A percentile compares a stretch with the other conserved stretches of the same genome.
Evolutionary conservation across 1,140 invertebrate genomes (phyloP).

Genomic region (Megalonaias nervosa): DNA sequence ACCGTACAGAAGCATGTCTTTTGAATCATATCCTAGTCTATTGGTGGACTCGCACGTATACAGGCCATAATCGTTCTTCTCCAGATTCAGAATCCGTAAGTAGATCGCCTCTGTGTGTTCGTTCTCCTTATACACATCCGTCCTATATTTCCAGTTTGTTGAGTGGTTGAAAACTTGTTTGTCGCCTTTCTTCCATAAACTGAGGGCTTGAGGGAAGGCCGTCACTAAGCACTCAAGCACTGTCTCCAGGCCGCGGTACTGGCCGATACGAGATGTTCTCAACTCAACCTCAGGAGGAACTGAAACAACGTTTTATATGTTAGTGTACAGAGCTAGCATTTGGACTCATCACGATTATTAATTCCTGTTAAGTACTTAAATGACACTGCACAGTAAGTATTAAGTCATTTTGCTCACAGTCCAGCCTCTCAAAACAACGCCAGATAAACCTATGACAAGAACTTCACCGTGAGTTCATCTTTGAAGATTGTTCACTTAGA

Average conservation of each 20-base stretch:
- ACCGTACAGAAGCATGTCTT: slow-evolving; percentile 89
- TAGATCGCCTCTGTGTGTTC: slow-evolving; percentile 89
- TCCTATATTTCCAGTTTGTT: slow-evolving; percentile 77
- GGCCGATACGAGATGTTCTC: slow-evolving; percentile 53
- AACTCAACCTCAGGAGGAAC: slow-evolving; percentile 66
- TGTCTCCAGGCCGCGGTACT: slow-evolving; percentile 67
- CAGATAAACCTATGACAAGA: too few species aligned
- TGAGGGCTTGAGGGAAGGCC: slow-evolving; percentile 88
- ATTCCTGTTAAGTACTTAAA: too few species aligned
- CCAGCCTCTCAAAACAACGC: too few species aligned
- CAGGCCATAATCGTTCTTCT: slow-evolving; percentile 84
- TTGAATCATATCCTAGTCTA: slow-evolving; percentile 87
- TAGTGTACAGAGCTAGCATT: too few species aligned
- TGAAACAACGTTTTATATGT: slow-evolving; percentile 16
- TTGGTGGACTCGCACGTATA: slow-evolving; percentile 94
- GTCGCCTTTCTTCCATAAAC: slow-evolving; percentile 89
- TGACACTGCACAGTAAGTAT: too few species aligned
- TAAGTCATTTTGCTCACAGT: too few species aligned
- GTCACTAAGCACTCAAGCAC: slow-evolving; percentile 90
- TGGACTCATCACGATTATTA: too few species aligned
- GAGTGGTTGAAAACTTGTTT: background rate
- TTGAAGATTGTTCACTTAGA: too few species aligned
- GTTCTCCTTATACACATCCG: slow-evolving; percentile 81
- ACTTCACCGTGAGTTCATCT: too few species aligned
- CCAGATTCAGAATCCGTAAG: slow-evolving; percentile 85